Conservation (phyloP, 2,888 invertebrate species). For the Cerastis rubricosa region DNA sequence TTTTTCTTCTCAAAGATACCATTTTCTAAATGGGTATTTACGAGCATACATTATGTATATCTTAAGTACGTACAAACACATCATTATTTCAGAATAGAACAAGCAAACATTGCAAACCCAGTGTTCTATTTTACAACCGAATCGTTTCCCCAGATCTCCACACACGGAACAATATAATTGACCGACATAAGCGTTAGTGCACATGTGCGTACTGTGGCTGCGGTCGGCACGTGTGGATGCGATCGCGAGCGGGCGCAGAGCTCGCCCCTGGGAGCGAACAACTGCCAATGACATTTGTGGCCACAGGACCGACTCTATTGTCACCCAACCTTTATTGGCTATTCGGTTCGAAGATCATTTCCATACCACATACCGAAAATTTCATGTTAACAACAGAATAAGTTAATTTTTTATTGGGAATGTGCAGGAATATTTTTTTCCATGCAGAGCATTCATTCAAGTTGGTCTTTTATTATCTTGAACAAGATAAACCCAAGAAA, state of each 20-base stretch:
- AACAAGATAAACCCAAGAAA: not conserved
- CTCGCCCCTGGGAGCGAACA: constrained; percentile 29
- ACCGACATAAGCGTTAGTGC: constrained; percentile 46
- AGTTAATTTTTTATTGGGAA: constrained; percentile 12
- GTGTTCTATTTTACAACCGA: not conserved
- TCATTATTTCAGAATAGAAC: not conserved
- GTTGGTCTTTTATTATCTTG: not conserved
- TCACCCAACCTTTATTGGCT: constrained; percentile 43
- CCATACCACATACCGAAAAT: constrained; percentile 13
- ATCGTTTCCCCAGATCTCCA: constrained; percentile 1
- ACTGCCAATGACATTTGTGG: constrained; percentile 43
- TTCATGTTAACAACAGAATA: constrained; percentile 16
- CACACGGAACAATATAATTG: constrained; percentile 46
- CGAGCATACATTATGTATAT: not conserved
- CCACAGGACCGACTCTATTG: constrained; percentile 27
- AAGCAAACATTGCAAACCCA: not conserved
- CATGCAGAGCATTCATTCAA: too few relatives aligned
- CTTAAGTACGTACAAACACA: not conserved
- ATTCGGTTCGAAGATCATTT: constrained; percentile 41
- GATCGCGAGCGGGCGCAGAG: constrained; percentile 32
- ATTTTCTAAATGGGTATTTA: not conserved
- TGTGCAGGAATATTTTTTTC: not conserved
- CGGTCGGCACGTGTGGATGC: constrained; percentile 41
- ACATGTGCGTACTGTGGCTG: constrained; percentile 51
- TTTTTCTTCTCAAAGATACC: not conserved